Base-by-base conservation (phyloP, 2,797 vertebrate species). In the Antennarius maculatus region DNA sequence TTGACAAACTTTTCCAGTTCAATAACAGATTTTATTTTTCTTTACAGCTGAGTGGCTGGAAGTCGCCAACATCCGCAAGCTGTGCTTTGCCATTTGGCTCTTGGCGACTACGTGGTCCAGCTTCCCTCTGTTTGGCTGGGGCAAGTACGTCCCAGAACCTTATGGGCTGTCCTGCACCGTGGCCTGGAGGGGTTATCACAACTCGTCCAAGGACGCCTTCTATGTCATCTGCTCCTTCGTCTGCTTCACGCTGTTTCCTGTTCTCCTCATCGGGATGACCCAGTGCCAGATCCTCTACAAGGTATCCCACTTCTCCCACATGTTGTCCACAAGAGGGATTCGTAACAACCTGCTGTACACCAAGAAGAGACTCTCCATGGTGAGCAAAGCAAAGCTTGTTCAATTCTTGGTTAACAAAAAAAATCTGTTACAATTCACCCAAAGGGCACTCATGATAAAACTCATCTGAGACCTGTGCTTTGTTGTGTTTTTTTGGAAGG, bases 81-180 rank as follows among this genome's bases (percentile, higher is more conserved):
- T 70, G 23, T 92, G 89, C 77, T 64, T 43, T 0, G 34, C n/a
- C 53, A 84, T 86, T 58, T 93, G 92, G 91, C 31, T 88, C 28
- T 55, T 91, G 3, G 83, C 92, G 0, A 4, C 66, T 0, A 65
- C 83, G 27, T 93, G 91, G 91, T 92, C 91, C 42, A 79, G 85
- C 69, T 85, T 92, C 47, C 92, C 91, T 3, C 75, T 93, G 69
- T 74, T 93, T 0, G 90, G 91, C 45, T 93, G 92, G 91, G 91
- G 91, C 0, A 77, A 89, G 77, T 93, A 92, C 10, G 77, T 87
- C 52, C 92, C 91, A 0, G 92, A 93, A 74, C 92, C 92, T 10
- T 92, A 92, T 2, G 91, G 92, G 1, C 72, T 92, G 57, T 93
- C 91, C 63, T 92, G 91, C 83, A 92, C 90, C 62, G n/a, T 92